Evolutionary conservation across 2,888 invertebrate species (phyloP).

Genomic region (Stramonita haemastoma): DNA sequence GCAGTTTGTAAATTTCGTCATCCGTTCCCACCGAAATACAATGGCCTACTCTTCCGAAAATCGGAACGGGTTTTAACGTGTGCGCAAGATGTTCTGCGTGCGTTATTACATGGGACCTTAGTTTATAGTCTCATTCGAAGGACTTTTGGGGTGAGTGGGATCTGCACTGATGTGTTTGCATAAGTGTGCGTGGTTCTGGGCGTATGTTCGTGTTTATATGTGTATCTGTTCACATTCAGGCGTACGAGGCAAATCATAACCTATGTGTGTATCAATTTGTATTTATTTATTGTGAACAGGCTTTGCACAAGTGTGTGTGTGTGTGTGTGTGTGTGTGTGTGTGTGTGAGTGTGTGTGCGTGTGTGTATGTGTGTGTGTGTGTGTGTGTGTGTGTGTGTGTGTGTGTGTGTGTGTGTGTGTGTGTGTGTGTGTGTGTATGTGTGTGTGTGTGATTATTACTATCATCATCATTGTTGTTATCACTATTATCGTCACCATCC

Average conservation of each 20-base stretch:
- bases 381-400: background rate
- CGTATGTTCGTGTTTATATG: background rate
- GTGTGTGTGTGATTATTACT: no score
- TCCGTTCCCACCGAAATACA: no score
- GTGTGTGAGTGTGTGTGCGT: background rate
- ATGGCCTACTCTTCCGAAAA: no score
- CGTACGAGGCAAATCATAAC: background rate
- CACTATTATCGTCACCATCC: no score
- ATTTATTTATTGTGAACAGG: background rate
- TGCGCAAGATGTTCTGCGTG: no score
- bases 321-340: background rate
- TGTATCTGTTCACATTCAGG: background rate
- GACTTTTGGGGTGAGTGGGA: no score
- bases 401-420: slow-evolving; percentile 26
- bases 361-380: slow-evolving; percentile 14
- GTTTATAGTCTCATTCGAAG: no score
- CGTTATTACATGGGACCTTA: no score
- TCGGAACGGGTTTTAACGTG: no score
- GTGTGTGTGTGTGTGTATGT: background rate
- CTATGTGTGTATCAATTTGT: background rate
- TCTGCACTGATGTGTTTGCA: background rate
- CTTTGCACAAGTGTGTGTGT: background rate
- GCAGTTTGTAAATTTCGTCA: no score
- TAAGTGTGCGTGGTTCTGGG: background rate
- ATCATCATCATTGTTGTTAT: no score